phyloP scores from a whole-genome alignment of 2,797 vertebrate genomes.

The Megalops cyprinoides region DNA sequence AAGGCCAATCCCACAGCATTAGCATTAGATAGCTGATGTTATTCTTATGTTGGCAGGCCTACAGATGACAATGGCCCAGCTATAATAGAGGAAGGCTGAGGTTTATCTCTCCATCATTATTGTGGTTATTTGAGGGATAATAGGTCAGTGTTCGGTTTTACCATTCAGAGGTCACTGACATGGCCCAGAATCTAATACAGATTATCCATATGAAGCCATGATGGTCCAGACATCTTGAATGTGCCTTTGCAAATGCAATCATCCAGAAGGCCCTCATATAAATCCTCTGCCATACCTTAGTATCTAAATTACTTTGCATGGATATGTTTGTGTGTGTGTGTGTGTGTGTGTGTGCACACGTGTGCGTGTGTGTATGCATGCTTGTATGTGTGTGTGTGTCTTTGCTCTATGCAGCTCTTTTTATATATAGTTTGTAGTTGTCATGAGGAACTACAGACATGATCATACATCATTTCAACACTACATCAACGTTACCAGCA shows the following conservation, averaged over 20 bases:
- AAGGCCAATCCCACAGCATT: conserved; percentile 8
- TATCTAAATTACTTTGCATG: not conserved
- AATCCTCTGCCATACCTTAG: not conserved
- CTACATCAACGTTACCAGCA: not conserved
- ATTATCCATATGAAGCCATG: not conserved
- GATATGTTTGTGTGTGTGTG: not conserved
- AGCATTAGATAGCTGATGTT: not conserved
- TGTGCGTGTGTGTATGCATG: not conserved
- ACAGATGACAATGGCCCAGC: not conserved
- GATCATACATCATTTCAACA: not conserved
- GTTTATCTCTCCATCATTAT: conserved; percentile 1
- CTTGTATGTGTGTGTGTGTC: not conserved
- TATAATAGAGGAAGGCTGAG: not conserved
- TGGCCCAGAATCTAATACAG: not conserved
- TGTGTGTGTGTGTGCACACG: not conserved
- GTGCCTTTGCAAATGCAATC: conserved; percentile 11
- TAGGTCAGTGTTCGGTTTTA: not conserved
- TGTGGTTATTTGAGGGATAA: not conserved
- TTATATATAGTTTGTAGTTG: not conserved
- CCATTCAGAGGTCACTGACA: conserved; percentile 5
- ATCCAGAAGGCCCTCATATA: not conserved
- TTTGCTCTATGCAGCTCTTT: not conserved
- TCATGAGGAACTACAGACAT: too few relatives aligned
- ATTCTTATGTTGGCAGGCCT: not conserved
- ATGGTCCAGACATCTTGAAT: not conserved